Evolutionary conservation across 2,888 invertebrate species (phyloP).

Genomic region (Leptura quadrifasciata): DNA sequence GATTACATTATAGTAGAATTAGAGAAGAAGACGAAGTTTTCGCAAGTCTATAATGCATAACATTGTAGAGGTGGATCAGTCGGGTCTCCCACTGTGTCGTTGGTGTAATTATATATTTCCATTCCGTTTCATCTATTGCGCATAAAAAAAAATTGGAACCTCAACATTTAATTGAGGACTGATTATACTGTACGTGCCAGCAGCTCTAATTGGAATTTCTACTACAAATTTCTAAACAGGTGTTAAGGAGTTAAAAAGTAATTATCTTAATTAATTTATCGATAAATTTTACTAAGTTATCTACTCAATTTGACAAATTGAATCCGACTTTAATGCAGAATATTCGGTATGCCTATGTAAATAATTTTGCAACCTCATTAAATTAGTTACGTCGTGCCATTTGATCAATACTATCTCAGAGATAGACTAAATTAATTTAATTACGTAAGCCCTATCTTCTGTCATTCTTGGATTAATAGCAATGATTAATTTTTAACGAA

Average conservation of each 20-base stretch:
- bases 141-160: too few species aligned
- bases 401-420: slow-evolving; percentile 17
- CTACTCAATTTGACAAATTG: neutral
- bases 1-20: too few species aligned
- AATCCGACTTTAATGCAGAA: slow-evolving; percentile 4
- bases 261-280: neutral
- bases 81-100: too few species aligned
- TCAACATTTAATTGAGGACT: too few species aligned
- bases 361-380: slow-evolving; percentile 27
- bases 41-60: too few species aligned
- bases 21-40: too few species aligned
- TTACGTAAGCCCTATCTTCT: slow-evolving; percentile 18
- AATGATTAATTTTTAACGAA: slow-evolving; percentile 19
- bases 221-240: neutral
- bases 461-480: slow-evolving; percentile 20
- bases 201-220: too few species aligned
- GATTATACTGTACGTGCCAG: too few species aligned
- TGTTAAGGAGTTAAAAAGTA: neutral
- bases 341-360: slow-evolving; percentile 10
- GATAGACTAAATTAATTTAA: slow-evolving; percentile 14
- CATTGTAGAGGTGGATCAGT: too few species aligned
- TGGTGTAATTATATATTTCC: too few species aligned
- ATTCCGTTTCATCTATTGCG: too few species aligned
- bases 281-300: neutral
- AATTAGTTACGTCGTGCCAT: slow-evolving; percentile 18